A percentile compares a stretch with the other conserved stretches of the same genome.
These are phyloP conservation scores for Enteromius thamalakanensis DNA, from an alignment of 2,797 vertebrate genomes.

Conservation along the genomic window DNA sequence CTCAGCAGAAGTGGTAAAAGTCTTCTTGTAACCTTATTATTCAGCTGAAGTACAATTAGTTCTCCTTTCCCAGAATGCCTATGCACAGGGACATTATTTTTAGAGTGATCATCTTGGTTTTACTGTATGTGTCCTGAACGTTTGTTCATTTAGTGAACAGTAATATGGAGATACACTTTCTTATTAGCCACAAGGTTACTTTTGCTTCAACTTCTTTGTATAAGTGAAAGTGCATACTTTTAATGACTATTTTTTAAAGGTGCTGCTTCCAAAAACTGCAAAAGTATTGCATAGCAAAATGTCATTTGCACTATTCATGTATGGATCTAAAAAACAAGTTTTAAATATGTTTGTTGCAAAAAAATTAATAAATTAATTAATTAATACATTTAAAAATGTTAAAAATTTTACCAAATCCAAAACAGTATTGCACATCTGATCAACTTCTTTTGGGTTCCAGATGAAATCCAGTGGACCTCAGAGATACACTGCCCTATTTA, in stretches of 20 bases:
- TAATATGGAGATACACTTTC: background rate
- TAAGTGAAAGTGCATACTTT: background rate
- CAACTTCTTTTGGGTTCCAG: background rate
- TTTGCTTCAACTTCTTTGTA: background rate
- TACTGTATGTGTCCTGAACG: background rate
- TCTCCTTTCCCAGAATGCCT: slow-evolving; percentile 20
- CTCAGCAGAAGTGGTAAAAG: slow-evolving; percentile 5
- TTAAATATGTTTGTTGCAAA: background rate
- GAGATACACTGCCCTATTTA: background rate
- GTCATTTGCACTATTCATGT: background rate
- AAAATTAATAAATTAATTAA: background rate
- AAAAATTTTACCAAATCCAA: background rate
- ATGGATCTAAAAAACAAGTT: background rate
- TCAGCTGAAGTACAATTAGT: background rate
- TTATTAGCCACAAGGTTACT: background rate
- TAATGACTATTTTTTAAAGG: background rate
- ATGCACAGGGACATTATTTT: background rate
- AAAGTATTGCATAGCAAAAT: background rate
- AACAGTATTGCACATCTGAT: background rate
- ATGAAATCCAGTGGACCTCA: background rate
- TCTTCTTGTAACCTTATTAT: background rate
- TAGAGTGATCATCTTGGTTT: background rate
- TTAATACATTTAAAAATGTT: too few species aligned
- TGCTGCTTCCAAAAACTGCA: too few species aligned
- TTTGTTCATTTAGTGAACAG: background rate